These are phyloP conservation scores for Apteryx owenii DNA, from an alignment of 2,113 vertebrate genomes.

Conservation along the genomic window DNA sequence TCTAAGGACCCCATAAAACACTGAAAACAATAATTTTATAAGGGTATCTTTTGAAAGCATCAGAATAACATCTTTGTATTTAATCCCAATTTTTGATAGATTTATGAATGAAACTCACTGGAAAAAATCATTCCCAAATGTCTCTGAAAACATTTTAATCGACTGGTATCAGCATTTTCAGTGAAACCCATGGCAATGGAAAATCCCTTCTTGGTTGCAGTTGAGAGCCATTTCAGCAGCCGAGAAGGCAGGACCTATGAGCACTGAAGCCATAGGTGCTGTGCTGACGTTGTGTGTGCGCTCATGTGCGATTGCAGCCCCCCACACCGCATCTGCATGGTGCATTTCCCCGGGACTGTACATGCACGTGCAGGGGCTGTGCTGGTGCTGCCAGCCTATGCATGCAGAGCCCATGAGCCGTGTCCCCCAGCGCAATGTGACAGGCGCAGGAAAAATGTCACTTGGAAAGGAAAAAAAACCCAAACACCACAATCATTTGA, in stretches of 20 bases:
- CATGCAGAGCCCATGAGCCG: fast-evolving
- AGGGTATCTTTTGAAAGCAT: background rate
- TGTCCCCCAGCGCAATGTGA: fast-evolving
- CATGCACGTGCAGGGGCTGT: fast-evolving
- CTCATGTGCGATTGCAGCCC: background rate
- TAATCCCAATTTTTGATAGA: background rate
- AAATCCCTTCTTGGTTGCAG: fast-evolving
- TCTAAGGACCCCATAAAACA: background rate
- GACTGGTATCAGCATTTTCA: background rate
- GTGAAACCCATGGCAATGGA: background rate
- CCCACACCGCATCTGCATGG: fast-evolving
- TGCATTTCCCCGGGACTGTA: fast-evolving
- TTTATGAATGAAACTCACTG: background rate
- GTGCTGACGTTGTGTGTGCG: background rate
- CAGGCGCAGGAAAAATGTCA: background rate
- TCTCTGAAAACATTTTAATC: fast-evolving
- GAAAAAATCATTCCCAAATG: background rate
- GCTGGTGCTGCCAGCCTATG: background rate
- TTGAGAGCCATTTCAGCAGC: background rate
- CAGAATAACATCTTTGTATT: background rate
- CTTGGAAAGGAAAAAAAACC: background rate
- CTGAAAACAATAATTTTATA: background rate
- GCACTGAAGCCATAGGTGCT: background rate
- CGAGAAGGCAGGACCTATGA: background rate
- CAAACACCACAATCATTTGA: background rate